Evolutionary conservation across 1,140 invertebrate species (phyloP).

Genomic region (Panagrolaimus sp.): DNA sequence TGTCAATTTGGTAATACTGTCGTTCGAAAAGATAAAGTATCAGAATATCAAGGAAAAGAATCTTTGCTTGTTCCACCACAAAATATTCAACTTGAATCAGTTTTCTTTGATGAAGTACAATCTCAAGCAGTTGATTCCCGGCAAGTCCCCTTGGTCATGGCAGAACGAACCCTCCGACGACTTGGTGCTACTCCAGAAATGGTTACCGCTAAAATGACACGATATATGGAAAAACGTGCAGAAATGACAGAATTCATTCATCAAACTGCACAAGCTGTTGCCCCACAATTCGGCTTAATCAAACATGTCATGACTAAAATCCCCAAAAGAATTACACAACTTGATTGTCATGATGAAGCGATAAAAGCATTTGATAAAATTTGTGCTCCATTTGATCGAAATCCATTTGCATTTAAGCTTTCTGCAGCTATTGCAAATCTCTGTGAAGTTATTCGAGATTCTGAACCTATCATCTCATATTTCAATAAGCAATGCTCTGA

Average conservation of each 20-base stretch:
- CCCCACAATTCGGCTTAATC: not conserved
- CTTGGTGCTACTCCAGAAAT: not conserved
- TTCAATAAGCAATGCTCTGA: not conserved
- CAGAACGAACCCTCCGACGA: not conserved
- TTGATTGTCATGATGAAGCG: not conserved
- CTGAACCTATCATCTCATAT: not conserved
- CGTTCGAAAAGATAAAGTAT: not conserved
- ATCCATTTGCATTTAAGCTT: not conserved
- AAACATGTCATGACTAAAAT: not conserved
- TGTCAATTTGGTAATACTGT: not conserved
- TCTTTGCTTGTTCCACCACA: not conserved
- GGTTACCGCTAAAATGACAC: not conserved
- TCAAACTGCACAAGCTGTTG: not conserved
- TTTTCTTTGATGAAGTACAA: not conserved
- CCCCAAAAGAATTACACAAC: not conserved
- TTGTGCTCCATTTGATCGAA: constrained; percentile 7
- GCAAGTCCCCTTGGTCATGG: not conserved
- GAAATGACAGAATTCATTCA: constrained; percentile 1
- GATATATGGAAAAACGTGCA: not conserved
- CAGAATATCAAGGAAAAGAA: not conserved
- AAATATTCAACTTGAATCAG: not conserved
- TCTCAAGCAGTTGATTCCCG: not conserved
- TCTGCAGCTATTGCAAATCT: not conserved
- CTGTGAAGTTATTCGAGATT: constrained; percentile 3
- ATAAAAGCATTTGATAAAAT: not conserved